These are phyloP conservation scores for Drosophila quinaria DNA, from an alignment of 2,888 invertebrate genomes.

Conservation along the genomic window DNA sequence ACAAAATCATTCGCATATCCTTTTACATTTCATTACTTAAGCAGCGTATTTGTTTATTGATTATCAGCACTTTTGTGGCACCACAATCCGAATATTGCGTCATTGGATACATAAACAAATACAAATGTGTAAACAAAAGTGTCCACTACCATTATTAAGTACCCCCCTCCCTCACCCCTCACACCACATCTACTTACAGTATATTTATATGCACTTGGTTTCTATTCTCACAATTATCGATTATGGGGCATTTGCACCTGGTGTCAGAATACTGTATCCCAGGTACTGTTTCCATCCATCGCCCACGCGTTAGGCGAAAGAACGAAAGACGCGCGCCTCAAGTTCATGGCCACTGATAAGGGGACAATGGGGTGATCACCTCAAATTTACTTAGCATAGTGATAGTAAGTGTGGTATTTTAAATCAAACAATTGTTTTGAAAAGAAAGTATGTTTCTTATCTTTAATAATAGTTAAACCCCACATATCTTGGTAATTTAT, in stretches of 20 bases:
- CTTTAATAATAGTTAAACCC: too few species aligned
- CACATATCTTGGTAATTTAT: too few species aligned
- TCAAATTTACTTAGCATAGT: constrained; percentile 20
- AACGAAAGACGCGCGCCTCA: constrained; percentile 49
- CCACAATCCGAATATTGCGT: constrained; percentile 67
- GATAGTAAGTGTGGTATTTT: constrained; percentile 33
- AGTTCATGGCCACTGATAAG: constrained; percentile 74
- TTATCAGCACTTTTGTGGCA: constrained; percentile 51
- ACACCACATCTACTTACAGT: constrained; percentile 15
- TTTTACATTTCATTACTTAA: constrained; percentile 51
- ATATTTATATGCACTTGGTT: constrained; percentile 64
- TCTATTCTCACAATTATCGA: constrained; percentile 67
- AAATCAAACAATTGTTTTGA: neutral
- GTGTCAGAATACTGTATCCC: neutral
- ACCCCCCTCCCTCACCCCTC: neutral
- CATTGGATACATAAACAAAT: constrained; percentile 64
- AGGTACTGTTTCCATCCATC: constrained; percentile 13
- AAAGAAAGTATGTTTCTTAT: neutral
- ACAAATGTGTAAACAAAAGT: constrained; percentile 59
- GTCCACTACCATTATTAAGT: constrained; percentile 4
- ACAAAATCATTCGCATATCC: constrained; percentile 44
- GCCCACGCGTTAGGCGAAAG: constrained; percentile 22
- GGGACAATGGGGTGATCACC: constrained; percentile 49
- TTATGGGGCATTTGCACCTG: constrained; percentile 44
- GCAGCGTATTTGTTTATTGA: constrained; percentile 34